Evolutionary conservation across 2,797 vertebrate genomes (phyloP).

Genomic region (Poeciliopsis gracilis): DNA sequence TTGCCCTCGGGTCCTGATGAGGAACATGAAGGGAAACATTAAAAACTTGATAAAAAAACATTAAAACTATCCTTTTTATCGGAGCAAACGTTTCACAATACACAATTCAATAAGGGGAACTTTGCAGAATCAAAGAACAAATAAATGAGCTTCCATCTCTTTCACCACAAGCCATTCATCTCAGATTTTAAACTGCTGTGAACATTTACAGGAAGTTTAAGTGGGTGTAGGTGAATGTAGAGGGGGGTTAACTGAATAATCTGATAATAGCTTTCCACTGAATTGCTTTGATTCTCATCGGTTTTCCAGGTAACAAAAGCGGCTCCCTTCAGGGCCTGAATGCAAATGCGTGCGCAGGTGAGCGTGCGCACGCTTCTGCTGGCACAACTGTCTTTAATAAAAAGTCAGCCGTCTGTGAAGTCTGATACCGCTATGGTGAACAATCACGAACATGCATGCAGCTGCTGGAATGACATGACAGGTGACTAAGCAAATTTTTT

Average conservation of each 20-base stretch:
- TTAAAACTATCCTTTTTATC: not conserved
- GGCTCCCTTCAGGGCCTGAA: not conserved
- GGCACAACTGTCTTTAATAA: not conserved
- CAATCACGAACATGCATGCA: not conserved
- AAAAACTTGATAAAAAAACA: not conserved
- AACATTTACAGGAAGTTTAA: constrained; percentile 12
- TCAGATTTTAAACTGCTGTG: constrained; percentile 8
- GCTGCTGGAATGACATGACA: not conserved
- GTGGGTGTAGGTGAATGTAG: not conserved
- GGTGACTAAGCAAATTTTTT: not conserved
- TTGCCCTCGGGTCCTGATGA: constrained; percentile 90
- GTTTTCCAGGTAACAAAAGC: constrained; percentile 15
- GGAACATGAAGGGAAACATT: not conserved
- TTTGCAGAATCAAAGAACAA: not conserved
- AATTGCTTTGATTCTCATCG: constrained; percentile 17
- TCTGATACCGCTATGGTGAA: not conserved
- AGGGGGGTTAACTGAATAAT: constrained; percentile 2
- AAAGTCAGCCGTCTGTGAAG: constrained; percentile 11
- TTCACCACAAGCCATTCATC: constrained; percentile 3
- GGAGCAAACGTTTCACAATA: not conserved
- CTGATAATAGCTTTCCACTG: constrained; percentile 22
- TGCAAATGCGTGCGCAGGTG: not conserved
- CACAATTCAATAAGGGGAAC: not conserved
- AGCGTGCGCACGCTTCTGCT: not conserved
- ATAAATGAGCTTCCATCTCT: not conserved